Evolutionary conservation across 2,113 vertebrate species (phyloP), one percentile per base, ranked within the genome.

Genomic region (Rhineura floridana): DNA sequence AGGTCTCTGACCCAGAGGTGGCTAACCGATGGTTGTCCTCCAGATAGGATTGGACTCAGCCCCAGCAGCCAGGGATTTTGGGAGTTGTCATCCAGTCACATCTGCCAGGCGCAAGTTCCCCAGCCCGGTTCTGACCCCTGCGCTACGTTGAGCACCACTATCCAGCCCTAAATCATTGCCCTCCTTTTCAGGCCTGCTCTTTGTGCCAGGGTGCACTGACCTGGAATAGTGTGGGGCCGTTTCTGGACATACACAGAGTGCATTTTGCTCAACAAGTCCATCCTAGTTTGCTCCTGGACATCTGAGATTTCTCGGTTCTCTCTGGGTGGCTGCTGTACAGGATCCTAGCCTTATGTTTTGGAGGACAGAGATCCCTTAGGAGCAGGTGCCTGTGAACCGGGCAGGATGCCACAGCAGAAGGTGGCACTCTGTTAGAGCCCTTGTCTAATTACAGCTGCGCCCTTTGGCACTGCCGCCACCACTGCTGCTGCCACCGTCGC

Each of bases 401-500:
- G 88, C 83, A 65, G 28, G 12, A 36, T 50, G 30, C 65, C 75
- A 39, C 23, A 23, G 3, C 42, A 62, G 42, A 50, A 28, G 39
- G 10, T 62, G 48, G 17, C 65, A 15, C 59, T 0, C 0, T 0
- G 0, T 23, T 36, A 69, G 59, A 86, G 15, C 72, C 86, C 82
- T 91, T 63, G 67, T 78, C 81, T 88, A 15, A 0, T 25, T 86
- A 62, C 50, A 77, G 28, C 75, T 10, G 0, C 44, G 30, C 17
- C 44, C 81, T 73, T 83, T 87, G 0, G 0, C 36, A 17, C 39
- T 3, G 28, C 55, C 0, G n/a, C n/a, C n/a, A n/a, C n/a, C n/a
- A n/a, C n/a, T n/a, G n/a, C n/a, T n/a, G n/a, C n/a, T n/a, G 0
- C 83, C 1, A 0, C 13, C 1, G 0, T 72, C 1, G 0, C 15